phyloP scores from a whole-genome alignment of 2,888 invertebrate species.

The Chrysodeixis includens region DNA sequence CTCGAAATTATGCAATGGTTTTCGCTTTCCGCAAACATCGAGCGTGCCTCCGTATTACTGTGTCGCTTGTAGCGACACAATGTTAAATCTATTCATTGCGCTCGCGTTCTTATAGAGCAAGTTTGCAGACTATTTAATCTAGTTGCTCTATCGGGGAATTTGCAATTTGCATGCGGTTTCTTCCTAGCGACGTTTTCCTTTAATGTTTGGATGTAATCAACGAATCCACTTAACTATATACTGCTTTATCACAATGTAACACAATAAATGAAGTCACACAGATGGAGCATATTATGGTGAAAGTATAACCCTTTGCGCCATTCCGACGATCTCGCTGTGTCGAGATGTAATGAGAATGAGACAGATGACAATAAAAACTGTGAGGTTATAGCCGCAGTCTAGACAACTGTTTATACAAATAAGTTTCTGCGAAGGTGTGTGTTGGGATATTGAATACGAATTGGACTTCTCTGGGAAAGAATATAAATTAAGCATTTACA shows the following conservation, averaged over 20 bases:
- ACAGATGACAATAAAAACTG: slow-evolving; percentile 52
- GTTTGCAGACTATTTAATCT: slow-evolving; percentile 35
- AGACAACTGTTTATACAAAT: slow-evolving; percentile 52
- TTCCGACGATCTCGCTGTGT: slow-evolving; percentile 34
- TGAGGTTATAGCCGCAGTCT: slow-evolving; percentile 47
- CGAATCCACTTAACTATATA: not conserved
- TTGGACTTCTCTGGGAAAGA: slow-evolving; percentile 57
- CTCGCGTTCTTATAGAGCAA: slow-evolving; percentile 11
- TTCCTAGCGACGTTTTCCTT: slow-evolving; percentile 17
- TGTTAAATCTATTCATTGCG: slow-evolving; percentile 7
- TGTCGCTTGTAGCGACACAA: not conserved
- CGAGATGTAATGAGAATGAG: slow-evolving; percentile 52
- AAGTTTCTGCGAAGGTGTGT: slow-evolving; percentile 36
- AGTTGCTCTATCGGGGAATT: slow-evolving; percentile 27
- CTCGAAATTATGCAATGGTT: not conserved
- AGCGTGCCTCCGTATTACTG: slow-evolving; percentile 1
- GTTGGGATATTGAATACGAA: slow-evolving; percentile 53
- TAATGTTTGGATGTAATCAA: slow-evolving; percentile 3
- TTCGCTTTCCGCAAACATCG: not conserved
- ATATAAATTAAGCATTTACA: slow-evolving; percentile 71
- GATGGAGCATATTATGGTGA: slow-evolving; percentile 20
- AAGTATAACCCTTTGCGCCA: slow-evolving; percentile 28
- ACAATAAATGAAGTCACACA: slow-evolving; percentile 20
- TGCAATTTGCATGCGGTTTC: slow-evolving; percentile 21
- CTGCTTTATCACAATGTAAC: slow-evolving; percentile 10